Base-by-base conservation (phyloP, 2,797 vertebrate genomes). In the Mus spretus region DNA sequence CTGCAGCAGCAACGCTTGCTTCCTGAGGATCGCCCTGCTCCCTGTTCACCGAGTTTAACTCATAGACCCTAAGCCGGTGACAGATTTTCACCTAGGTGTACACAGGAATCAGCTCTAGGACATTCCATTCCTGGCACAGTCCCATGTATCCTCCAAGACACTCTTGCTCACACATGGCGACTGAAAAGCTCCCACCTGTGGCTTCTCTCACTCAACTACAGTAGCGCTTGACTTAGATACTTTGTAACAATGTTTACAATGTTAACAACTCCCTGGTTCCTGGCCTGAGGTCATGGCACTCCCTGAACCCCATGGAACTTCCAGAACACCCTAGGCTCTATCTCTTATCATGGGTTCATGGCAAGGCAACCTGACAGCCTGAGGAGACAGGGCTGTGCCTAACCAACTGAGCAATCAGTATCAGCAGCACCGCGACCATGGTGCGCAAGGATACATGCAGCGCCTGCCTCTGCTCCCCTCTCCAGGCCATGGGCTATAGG, bases 171-270 rank as follows among this genome's bases (percentile, higher is more conserved):
- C 0, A 22, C 47, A 13, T 44, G 3, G 0, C 9, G 1, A 34
- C 0, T 4, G 1, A 6, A 34, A 1, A 0, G 1, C 10, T 3
- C 11, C 61, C 40, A 37, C 9, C 0, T 22, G 0, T 34, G 55
- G 37, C 67, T 82, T 20, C 77, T 44, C 20, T 44, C 19, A 2
- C 50, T 67, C 50, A 10, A 1, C 15, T 3, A 31, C 0, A 22
- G 0, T 9, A 59, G n/a, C 19, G 1, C 79, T 4, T 10, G 65
- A 57, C 4, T 44, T 8, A 2, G 1, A 12, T 47, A 0, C 8
- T 26, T 22, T 13, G 53, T 26, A 2, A 31, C 34, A 1, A 1
- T 0, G 28, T 44, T 34, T 47, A 0, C 70, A 0, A 1, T 0
- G 40, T 44, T 50, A 34, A 0, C 70, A 72, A 59, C 22, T 59